Base-by-base conservation (phyloP, 2,888 invertebrate genomes). In the Latrodectus hesperus region DNA sequence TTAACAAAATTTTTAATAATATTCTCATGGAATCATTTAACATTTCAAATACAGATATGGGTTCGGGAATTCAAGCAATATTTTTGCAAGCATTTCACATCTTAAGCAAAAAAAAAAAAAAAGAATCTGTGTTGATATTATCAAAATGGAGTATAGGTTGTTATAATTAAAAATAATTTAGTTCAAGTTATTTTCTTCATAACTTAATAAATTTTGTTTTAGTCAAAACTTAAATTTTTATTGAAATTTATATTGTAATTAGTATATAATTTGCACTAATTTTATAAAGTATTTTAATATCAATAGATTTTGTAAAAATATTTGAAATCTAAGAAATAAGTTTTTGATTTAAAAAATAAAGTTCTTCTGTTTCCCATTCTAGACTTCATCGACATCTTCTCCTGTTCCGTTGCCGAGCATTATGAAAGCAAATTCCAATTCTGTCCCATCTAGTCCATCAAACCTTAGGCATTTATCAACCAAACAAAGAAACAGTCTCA, bases 391-490 rank as follows among this genome's bases (percentile, higher is more conserved):
- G 22, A 67, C 68, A 12, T 83, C 87, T n/a, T 87, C 82, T 60
- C 80, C 86, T 49, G 71, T 81, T 38, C 81, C 77, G 22, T 55
- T 86, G 9, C 80, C 81, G 38, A 81, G 76, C 22, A 71, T 74
- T n/a, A 72, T 83, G 14, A 55, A 74, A 76, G 75, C 82, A 17
- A 81, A 67, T 51, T 82, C 89, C 10, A 87, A 38, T 71, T 89
- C 89, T 70, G 89, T 88, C 9, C 89, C 89, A n/a, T 84, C 89
- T 76, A 89, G 89, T 79, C 89, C 89, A 9, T 79, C 80, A 1
- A 89, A 87, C 49, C 52, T 73, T 12, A 76, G 89, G 5, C 89
- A 89, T n/a, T 16, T 49, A 51, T 17, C 84, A 26, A 26, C 68
- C 73, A 74, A n/a, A 10, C 72, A 65, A 6, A 60, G 74, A 17